A percentile compares a stretch with the other conserved stretches of the same genome.
Evolutionary conservation across 2,797 vertebrate species (phyloP).

Genomic region (Crax fasciolata): DNA sequence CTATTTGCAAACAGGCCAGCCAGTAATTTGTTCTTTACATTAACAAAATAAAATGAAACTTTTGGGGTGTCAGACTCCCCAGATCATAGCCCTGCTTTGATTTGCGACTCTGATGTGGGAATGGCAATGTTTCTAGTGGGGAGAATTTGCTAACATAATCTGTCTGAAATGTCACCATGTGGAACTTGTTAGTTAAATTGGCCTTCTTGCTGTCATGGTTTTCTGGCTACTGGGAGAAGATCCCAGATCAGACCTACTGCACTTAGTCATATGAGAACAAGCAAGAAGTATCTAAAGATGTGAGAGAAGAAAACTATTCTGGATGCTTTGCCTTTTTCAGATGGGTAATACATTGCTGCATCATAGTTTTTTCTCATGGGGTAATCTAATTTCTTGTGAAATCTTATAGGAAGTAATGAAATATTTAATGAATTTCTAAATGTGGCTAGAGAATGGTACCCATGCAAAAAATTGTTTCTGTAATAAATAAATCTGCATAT

Average conservation of each 20-base stretch:
- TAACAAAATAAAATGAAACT: neutral
- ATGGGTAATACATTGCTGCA: neutral
- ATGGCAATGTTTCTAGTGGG: neutral
- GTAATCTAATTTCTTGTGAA: neutral
- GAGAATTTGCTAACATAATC: neutral
- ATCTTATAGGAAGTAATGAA: neutral
- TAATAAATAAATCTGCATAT: conserved; percentile 50
- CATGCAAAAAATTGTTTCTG: neutral
- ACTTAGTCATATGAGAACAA: neutral
- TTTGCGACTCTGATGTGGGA: neutral
- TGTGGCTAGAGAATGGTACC: neutral
- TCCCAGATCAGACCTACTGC: neutral
- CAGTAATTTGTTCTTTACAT: neutral
- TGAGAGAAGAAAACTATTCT: neutral
- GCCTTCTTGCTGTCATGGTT: neutral
- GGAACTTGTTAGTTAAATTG: neutral
- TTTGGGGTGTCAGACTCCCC: neutral
- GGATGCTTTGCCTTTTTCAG: neutral
- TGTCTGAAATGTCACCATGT: neutral
- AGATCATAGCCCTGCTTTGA: neutral
- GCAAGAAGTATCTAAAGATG: neutral
- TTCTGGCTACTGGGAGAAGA: neutral
- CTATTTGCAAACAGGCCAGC: neutral
- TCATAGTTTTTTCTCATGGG: neutral
- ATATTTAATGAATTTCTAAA: neutral